A percentile compares a stretch with the other conserved stretches of the same genome.
Conservation (phyloP, 37 sponge, comb jelly and placozoan species). For the Chondrosia reniformis region DNA sequence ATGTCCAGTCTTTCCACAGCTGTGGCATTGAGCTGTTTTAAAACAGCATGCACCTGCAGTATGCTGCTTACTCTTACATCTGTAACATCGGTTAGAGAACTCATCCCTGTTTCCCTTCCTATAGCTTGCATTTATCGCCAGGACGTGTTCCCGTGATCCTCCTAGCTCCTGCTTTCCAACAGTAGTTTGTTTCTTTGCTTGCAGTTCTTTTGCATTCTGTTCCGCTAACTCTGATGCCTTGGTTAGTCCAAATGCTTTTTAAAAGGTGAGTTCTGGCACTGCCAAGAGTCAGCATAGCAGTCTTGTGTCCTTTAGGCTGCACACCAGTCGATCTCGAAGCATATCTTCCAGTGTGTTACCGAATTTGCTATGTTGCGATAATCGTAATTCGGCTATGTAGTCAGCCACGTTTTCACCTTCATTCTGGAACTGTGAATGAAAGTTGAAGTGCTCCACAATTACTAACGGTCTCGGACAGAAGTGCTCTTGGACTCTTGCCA, state of each 20-base stretch:
- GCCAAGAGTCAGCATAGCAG: slow-evolving; percentile 15
- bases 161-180: neutral
- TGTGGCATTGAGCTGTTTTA: neutral
- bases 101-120: neutral
- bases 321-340: slow-evolving; percentile 31
- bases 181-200: neutral
- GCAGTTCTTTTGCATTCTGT: slow-evolving; percentile 3
- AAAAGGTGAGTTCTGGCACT: slow-evolving; percentile 29
- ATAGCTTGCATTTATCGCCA: neutral
- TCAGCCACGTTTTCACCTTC: slow-evolving; percentile 5
- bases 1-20: neutral
- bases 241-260: slow-evolving; percentile 16
- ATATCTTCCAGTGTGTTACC: slow-evolving; percentile 24
- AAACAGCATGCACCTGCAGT: neutral
- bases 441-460: slow-evolving; percentile 4
- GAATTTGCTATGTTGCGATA: slow-evolving; percentile 18
- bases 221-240: slow-evolving; percentile 27
- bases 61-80: slow-evolving; percentile 4
- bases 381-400: neutral
- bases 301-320: slow-evolving; percentile 14
- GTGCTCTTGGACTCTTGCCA: too few species aligned
- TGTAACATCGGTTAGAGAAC: neutral
- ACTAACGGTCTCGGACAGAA: slow-evolving; percentile 5
- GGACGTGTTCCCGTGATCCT: neutral
- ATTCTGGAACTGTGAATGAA: neutral